Evolutionary conservation across 1,140 invertebrate species (phyloP), one percentile per base, ranked within the genome.

Genomic region (Drosophila tani): DNA sequence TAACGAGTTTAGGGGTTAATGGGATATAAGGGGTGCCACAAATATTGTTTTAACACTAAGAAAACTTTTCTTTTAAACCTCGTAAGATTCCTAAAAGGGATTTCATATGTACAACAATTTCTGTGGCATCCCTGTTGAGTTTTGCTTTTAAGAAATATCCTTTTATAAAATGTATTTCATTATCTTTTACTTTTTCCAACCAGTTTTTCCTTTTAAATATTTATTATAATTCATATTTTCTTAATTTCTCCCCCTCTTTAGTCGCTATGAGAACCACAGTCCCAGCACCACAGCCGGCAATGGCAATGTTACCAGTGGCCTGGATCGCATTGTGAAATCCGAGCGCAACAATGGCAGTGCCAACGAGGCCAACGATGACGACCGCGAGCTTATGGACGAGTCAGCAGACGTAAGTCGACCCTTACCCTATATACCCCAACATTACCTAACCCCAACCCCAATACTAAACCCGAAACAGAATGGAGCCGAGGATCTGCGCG

Each of bases 401-500:
- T 91, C 91, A n/a, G 90, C 82, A 79, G 92, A 93, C 80, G 91
- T 92, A 47, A 68, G 88, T 79, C 4, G 15, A 35, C 14, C 15
- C 5, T n/a, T n/a, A 9, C 11, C 9, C 3, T n/a, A 0, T 14
- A 17, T 21, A 5, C 27, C 0, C 2, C 0, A 8, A 8, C 7
- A 17, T 9, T 12, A 0, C 17, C 32, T 17, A 27, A 17, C 19
- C 27, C 7, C 9, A 19, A 17, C 29, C 8, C 29, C 12, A 12
- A 17, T 3, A 2, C 7, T 19, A 21, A 15, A 0, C 40, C 7
- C 2, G 1, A 19, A 19, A 7, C 38, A 93, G 92, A 92, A 87
- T 14, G 92, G 92, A 46, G 92, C 92, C 19, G 92, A 93, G 93
- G 94, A 95, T 93, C 92, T 95, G 93, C 94, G 94, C 51, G 93